A percentile compares a stretch with the other conserved stretches of the same genome.
Evolutionary conservation across 2,888 invertebrate species (phyloP).

Genomic region (Acronicta aceris): DNA sequence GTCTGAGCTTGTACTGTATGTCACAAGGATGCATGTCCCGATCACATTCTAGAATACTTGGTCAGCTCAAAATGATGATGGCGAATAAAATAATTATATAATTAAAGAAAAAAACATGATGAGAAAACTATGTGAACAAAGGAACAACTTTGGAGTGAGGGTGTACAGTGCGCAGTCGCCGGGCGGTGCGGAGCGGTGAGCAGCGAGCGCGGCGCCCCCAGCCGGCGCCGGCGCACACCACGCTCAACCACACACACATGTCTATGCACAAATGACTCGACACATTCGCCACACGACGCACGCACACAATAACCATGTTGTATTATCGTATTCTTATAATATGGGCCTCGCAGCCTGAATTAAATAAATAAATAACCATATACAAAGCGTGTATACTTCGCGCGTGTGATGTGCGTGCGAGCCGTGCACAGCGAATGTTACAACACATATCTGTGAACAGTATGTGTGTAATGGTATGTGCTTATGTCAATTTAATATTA

Average conservation of each 20-base stretch:
- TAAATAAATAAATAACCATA: too few species aligned
- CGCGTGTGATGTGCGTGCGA: not conserved
- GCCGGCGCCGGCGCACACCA: constrained; percentile 22
- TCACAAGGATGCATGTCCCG: not conserved
- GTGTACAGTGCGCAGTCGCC: not conserved
- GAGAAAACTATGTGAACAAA: too few species aligned
- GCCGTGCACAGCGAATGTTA: not conserved
- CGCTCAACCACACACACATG: not conserved
- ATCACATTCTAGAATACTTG: too few species aligned
- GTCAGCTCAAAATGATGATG: too few species aligned
- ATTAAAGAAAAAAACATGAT: too few species aligned
- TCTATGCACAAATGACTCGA: not conserved
- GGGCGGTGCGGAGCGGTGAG: too few species aligned
- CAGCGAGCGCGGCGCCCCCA: constrained; percentile 30
- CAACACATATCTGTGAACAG: not conserved
- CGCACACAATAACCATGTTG: not conserved
- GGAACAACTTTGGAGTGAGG: too few species aligned
- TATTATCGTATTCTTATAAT: too few species aligned
- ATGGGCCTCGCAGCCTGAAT: too few species aligned
- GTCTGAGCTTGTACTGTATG: not conserved
- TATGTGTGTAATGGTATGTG: not conserved
- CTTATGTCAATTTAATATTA: constrained; percentile 9
- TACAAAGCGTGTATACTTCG: too few species aligned
- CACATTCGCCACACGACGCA: not conserved
- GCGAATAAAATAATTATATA: too few species aligned